Base-by-base conservation (phyloP, 2,888 invertebrate genomes). In the Pyrochroa serraticornis region DNA sequence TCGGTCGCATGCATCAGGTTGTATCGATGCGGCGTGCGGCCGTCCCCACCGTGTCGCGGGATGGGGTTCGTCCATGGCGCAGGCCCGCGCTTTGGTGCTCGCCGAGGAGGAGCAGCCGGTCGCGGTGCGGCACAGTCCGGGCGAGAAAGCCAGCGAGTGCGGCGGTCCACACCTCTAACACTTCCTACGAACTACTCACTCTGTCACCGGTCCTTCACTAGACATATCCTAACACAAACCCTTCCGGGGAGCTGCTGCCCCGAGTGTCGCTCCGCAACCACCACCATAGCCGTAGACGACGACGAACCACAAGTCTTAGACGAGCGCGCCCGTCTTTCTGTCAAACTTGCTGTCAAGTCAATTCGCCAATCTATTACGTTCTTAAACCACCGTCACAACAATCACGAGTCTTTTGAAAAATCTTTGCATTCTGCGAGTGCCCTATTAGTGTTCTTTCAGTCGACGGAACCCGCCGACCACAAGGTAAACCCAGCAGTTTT, bases 91-190 rank as follows among this genome's bases (percentile, higher is more conserved):
- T n/a, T n/a, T 35, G 59, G 55, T 36, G 31, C 39, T 63, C 61
- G 55, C 63, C 55, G 62, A 56, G 58, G 61, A 62, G 66, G 65
- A 62, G 66, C 76, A 12, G 63, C 58, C 64, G 66, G 61, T 75
- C 81, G 64, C 82, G 82, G 67, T 77, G 61, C 79, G 80, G 64
- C 79, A 83, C 65, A 80, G 83, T 68, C 82, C 83, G 77, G 85
- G 76, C 80, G 84, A 69, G 82, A 81, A 66, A 83, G 81, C 75
- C 82, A 82, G 65, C 77, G 81, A 82, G 82, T 85, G 75, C 85
- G 85, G 85, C 79, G 84, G 71, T 85, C 85, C 74, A 74, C 72
- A 71, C 72, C 74, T 77, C 74, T 73, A 68, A 75, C 74, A 72
- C 71, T 75, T 75, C 75, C 74, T 76, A 76, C 75, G 75, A 75